Base-by-base conservation (phyloP, 2,797 vertebrate genomes). In the Distichodus sexfasciatus region DNA sequence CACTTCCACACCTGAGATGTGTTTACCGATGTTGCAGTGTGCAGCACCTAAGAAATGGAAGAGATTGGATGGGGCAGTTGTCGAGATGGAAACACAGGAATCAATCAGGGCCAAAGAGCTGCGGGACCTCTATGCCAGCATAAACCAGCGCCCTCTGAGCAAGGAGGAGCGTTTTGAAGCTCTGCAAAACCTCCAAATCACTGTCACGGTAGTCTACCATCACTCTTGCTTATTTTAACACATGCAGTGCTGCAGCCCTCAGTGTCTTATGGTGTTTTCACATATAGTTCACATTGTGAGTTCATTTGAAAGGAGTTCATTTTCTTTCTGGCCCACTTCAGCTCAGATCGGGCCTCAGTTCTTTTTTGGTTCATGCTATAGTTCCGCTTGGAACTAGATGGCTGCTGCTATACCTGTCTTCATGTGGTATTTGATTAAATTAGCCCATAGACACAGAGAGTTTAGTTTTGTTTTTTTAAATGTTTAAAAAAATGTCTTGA, bases 61-160 rank as follows among this genome's bases (percentile, higher is more conserved):
- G 78, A 87, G 84, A 0, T 81, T 76, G 31, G 89, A 93, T 40
- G 93, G 94, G n/a, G 89, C 78, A 72, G 69, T 81, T 19, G 87
- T 92, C 19, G 85, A 93, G 82, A 92, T 96, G 91, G 93, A 96
- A 76, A 96, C 88, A 2, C 85, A 77, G 17, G 81, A 84, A 77
- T 94, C 86, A 0, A 70, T 96, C 74, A 85, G 90, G 71, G 94
- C 94, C 76, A 89, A 87, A 83, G 91, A 95, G 64, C 87, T 98
- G 2, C 75, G 87, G 43, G 92, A 92, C 67, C 92, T 97, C 53
- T 99, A 98, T 81, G 53, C 44, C 46, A 88, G 85, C 69, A 75
- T 94, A 66, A 87, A 58, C 36, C 68, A 75, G 69, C 77, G 66
- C 36, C 44, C 79, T n/a, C 48, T 88, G 55, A 87, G 79, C 70